Conservation (phyloP, 2,797 vertebrate species). For the Nasua narica region DNA sequence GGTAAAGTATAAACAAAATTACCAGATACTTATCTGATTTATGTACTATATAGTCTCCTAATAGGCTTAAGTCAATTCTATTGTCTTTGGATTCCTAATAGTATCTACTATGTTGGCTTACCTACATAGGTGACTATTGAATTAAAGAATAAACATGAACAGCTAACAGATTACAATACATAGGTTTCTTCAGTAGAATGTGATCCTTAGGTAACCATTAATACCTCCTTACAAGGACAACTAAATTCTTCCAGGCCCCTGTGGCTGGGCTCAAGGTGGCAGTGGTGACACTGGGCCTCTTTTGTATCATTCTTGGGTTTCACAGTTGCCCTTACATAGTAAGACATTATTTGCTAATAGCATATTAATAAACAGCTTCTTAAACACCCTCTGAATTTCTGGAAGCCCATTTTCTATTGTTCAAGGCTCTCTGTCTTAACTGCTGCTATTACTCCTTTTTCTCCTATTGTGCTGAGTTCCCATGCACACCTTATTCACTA, state of each 20-base stretch:
- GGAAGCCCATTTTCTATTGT: background rate
- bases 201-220: constrained; percentile 1
- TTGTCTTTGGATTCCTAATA: background rate
- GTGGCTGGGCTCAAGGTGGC: background rate
- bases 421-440: background rate
- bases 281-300: background rate
- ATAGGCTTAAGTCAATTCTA: background rate
- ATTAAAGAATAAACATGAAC: background rate
- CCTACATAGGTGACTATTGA: background rate
- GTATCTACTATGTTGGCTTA: background rate
- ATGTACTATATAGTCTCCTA: background rate
- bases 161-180: background rate
- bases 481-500: background rate
- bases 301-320: constrained; percentile 16
- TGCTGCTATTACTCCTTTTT: background rate
- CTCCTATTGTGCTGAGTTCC: background rate
- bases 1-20: background rate
- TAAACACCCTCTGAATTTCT: background rate
- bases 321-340: background rate
- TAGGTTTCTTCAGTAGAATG: background rate
- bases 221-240: background rate
- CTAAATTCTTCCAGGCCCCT: background rate
- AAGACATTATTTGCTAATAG: background rate
- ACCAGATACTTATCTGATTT: background rate
- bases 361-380: constrained; percentile 9